Base-by-base conservation (phyloP, 2,113 vertebrate species). In the Odontesthes bonariensis region DNA sequence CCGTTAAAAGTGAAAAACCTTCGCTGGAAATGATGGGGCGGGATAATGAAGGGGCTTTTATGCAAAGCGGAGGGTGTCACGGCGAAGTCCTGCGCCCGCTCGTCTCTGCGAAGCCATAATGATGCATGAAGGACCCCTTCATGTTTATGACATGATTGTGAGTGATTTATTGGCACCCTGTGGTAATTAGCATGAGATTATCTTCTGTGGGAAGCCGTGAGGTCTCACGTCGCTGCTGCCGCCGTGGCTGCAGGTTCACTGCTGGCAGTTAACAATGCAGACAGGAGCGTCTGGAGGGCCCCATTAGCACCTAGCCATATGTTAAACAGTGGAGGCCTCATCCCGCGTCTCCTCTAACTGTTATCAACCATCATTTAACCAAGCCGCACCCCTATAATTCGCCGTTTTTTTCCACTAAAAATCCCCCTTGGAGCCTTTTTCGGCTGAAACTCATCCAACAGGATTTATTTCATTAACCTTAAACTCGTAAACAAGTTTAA, bases 51-150 rank as follows among this genome's bases (percentile, higher is more conserved):
- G 81, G 77, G 82, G 72, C 69, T 80, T 82, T 78, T 79, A 87
- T 86, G 81, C 78, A 77, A 82, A 84, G 73, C 23, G 14, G 57
- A 56, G 73, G 42, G 75, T 73, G 80, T 87, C 78, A 73, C 58
- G 68, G 79, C 56, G 14, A 75, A 61, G 77, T 46, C 69, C 56
- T 20, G 27, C 4, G 23, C 76, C 52, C 27, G n/a, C 75, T 82
- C 61, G 10, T 86, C 73, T 85, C 69, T 40, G 67, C 71, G 22
- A 79, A 70, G 77, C 73, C 60, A 85, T 89, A 88, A 89, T 80
- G 86, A 89, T 82, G 85, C 86, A 85, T 89, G 85, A 90, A 89
- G 88, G 88, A 74, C 74, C 67, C 86, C 83, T 87, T 86, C 81
- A 84, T 81, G 74, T 90, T 87, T 85, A 79, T 81, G 86, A 85